Conservation (phyloP, 2,888 invertebrate genomes). For the Drosophila longiperda region DNA sequence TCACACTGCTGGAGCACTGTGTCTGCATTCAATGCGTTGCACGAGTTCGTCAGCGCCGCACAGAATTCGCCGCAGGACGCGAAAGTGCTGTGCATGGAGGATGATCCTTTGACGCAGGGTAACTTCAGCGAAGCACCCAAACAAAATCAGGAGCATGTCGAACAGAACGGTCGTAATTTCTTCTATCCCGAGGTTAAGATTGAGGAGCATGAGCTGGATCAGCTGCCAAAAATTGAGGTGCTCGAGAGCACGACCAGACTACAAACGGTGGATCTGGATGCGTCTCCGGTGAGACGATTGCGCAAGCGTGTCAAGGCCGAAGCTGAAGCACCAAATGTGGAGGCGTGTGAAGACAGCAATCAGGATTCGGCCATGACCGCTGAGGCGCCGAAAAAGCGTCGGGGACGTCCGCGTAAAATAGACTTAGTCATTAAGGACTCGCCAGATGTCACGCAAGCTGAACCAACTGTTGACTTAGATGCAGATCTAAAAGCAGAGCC, state of each 20-base stretch:
- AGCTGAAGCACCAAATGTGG: constrained; percentile 11
- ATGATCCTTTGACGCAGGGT: constrained; percentile 68
- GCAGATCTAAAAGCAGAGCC: constrained; percentile 38
- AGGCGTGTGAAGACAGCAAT: not conserved
- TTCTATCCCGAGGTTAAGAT: constrained; percentile 80
- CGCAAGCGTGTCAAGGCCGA: constrained; percentile 65
- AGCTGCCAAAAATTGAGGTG: constrained; percentile 81
- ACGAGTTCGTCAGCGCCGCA: constrained; percentile 68
- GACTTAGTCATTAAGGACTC: constrained; percentile 47
- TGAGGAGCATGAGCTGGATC: constrained; percentile 80
- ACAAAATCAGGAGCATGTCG: constrained; percentile 17
- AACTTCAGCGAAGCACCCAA: constrained; percentile 60
- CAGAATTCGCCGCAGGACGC: constrained; percentile 65
- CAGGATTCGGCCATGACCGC: not conserved
- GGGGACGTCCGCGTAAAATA: constrained; percentile 78
- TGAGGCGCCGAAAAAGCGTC: constrained; percentile 57
- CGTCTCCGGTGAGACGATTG: constrained; percentile 42
- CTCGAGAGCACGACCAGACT: constrained; percentile 61
- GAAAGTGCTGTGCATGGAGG: constrained; percentile 64
- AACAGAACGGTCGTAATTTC: constrained; percentile 49
- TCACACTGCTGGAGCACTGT: constrained; percentile 75
- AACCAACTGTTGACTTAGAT: constrained; percentile 24
- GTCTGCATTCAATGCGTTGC: constrained; percentile 72
- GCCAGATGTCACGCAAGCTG: constrained; percentile 3
- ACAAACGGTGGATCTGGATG: constrained; percentile 16